These are phyloP conservation scores for Gobio occitaniae DNA, from an alignment of 2,797 vertebrate genomes.

Conservation along the genomic window DNA sequence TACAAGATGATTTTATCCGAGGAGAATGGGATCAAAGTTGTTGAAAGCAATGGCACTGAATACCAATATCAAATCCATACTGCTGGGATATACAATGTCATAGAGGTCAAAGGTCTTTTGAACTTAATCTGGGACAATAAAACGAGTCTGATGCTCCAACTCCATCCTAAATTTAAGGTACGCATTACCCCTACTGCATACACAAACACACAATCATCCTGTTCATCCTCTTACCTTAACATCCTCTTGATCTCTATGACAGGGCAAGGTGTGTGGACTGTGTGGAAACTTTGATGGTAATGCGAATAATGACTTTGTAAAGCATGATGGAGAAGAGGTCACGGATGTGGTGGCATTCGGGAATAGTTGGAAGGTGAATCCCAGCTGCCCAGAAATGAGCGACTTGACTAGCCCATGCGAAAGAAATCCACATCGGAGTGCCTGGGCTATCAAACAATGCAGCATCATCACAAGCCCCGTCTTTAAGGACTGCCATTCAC, in stretches of 20 bases:
- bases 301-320: constrained; percentile 84
- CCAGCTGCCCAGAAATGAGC: constrained; percentile 71
- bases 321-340: constrained; percentile 80
- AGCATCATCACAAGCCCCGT: constrained; percentile 81
- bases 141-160: constrained; percentile 86
- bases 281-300: constrained; percentile 89
- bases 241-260: neutral
- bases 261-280: constrained; percentile 88
- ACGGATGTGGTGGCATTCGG: constrained; percentile 80
- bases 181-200: neutral
- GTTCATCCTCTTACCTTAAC: constrained; percentile 12
- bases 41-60: constrained; percentile 63
- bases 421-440: constrained; percentile 75
- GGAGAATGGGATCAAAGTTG: constrained; percentile 71
- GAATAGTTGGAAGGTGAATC: constrained; percentile 85
- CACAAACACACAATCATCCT: neutral
- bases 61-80: constrained; percentile 78
- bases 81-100: constrained; percentile 85
- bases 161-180: constrained; percentile 84
- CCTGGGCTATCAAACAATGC: constrained; percentile 86
- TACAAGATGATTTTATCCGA: constrained; percentile 84
- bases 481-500: constrained; percentile 80
- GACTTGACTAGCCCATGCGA: constrained; percentile 70
- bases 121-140: constrained; percentile 89
- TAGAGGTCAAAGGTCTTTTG: constrained; percentile 81